Evolutionary conservation across 2,797 vertebrate genomes (phyloP), one percentile per base, ranked within the genome.

Genomic region (Todus mexicanus): DNA sequence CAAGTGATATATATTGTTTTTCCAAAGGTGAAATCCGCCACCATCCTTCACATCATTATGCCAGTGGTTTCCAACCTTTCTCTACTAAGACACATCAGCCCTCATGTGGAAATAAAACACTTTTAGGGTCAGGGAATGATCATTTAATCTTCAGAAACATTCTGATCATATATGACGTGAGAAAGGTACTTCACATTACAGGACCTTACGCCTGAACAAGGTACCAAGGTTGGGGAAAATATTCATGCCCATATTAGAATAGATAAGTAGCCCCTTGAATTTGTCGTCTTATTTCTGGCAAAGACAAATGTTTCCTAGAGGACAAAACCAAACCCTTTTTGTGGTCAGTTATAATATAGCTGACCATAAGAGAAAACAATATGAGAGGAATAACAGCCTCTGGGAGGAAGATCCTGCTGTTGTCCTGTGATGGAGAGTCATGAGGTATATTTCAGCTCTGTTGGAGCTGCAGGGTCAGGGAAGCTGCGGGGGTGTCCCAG

Each of bases 401-500:
- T 38, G 57, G 42, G 60, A 61, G 14, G 11, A 45, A 69, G 64
- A 38, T 38, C 21, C 42, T 54, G 27, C 45, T 19, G 40, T 56
- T 19, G 56, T 47, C 45, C 66, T 20, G 23, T 61, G 50, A 12
- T 38, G 54, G 47, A 40, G 31, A 48, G 26, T 42, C 50, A 11
- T 5, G 25, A 61, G 20, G 35, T 2, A 1, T 29, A 27, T 48
- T 31, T 43, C 66, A 75, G 59, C 33, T 69, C 45, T 42, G 12
- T 45, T 38, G 29, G 13, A 27, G 69, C 27, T 25, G 15, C 43
- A 53, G 21, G 17, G 23, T 26, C 45, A 29, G 45, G 51, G 54
- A 42, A 37, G 15, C 18, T 26, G 31, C 12, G 15, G 17, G 4
- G 3, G 13, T n/a, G 15, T 42, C 33, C 20, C 0, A 0, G 53